phyloP scores from a whole-genome alignment of 1,140 invertebrate species.

The Branchinecta lynchi region DNA sequence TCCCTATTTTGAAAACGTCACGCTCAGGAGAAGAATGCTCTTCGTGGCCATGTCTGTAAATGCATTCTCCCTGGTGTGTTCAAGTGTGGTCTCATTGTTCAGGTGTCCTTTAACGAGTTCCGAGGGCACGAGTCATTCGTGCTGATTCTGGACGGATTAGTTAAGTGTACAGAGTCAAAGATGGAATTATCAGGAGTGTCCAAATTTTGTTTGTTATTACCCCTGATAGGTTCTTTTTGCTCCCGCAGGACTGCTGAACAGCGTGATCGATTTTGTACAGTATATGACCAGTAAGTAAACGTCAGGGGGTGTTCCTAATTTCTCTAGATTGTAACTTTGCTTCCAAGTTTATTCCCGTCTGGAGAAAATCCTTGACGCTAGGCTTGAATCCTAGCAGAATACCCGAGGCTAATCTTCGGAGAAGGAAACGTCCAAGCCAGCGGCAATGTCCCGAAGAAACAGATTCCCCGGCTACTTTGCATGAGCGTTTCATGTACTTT shows the following conservation, averaged over 20 bases:
- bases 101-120: no score
- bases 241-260: not conserved
- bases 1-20: no score
- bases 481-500: not conserved
- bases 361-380: not conserved
- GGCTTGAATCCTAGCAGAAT: not conserved
- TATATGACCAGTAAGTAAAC: conserved; percentile 3
- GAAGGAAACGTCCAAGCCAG: not conserved
- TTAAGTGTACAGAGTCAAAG: no score
- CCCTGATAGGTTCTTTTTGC: not conserved
- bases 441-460: not conserved
- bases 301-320: not conserved
- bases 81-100: no score
- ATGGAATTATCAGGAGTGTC: no score
- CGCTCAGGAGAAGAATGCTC: no score
- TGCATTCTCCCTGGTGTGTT: no score
- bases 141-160: no score
- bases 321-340: not conserved
- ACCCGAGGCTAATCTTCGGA: not conserved
- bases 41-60: no score
- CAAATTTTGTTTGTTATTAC: no score
- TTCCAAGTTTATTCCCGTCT: not conserved
- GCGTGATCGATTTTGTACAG: conserved; percentile 3
- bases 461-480: not conserved
- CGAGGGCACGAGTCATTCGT: no score